Evolutionary conservation across 2,888 invertebrate species (phyloP).

Genomic region (Notodonta ziczac): DNA sequence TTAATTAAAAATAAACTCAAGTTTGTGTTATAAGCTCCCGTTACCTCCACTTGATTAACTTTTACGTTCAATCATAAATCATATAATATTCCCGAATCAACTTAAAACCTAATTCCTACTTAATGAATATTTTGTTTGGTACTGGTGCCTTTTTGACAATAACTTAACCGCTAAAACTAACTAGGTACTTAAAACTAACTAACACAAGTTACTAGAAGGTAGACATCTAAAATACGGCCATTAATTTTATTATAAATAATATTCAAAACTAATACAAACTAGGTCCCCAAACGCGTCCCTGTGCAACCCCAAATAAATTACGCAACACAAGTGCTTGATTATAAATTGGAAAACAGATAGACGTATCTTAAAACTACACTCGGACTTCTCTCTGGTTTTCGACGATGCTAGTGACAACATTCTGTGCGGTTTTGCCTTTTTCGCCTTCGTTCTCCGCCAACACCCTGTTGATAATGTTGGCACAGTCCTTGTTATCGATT

Average conservation of each 20-base stretch:
- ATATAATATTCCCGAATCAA: background rate
- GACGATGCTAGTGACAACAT: slow-evolving; percentile 67
- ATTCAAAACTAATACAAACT: slow-evolving; percentile 8
- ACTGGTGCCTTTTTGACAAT: slow-evolving; percentile 65
- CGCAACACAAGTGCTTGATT: slow-evolving; percentile 19
- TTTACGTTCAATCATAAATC: background rate
- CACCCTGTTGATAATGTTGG: slow-evolving; percentile 85
- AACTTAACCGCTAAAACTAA: slow-evolving; percentile 34
- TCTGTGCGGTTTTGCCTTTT: slow-evolving; percentile 54
- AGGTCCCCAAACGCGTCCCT: slow-evolving; percentile 18
- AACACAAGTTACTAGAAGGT: slow-evolving; percentile 33
- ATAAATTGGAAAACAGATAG: slow-evolving; percentile 18
- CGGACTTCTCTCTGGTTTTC: slow-evolving; percentile 62
- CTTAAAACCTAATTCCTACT: slow-evolving; percentile 13
- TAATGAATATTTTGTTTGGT: slow-evolving; percentile 76
- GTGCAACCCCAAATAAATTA: slow-evolving; percentile 33
- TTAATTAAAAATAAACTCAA: too few species aligned
- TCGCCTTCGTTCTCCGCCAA: slow-evolving; percentile 51
- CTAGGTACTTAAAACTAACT: slow-evolving; percentile 32
- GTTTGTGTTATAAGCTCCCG: too few species aligned
- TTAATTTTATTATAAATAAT: slow-evolving; percentile 34
- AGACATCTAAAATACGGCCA: slow-evolving; percentile 52
- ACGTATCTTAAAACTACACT: slow-evolving; percentile 28
- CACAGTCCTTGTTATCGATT: slow-evolving; percentile 86
- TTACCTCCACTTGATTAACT: background rate